Conservation (phyloP, 2,113 vertebrate species). For the Tragelaphus imberbis region DNA sequence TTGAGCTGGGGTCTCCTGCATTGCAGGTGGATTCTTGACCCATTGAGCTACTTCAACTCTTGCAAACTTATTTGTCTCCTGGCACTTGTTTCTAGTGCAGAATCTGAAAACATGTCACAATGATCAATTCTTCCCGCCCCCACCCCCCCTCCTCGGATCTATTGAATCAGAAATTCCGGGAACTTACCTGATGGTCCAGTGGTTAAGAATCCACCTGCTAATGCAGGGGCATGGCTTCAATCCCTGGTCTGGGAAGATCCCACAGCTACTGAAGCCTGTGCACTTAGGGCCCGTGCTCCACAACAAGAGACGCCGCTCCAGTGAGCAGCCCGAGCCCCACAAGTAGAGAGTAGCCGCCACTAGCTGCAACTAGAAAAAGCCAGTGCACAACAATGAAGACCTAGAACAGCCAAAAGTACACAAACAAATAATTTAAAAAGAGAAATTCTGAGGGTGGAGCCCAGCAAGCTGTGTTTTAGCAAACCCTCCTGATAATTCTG, state of each 20-base stretch:
- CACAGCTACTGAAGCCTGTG: not conserved
- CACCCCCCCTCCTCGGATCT: not conserved
- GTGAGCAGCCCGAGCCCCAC: not conserved
- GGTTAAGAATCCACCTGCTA: not conserved
- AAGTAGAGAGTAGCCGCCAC: not conserved
- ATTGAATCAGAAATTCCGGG: not conserved
- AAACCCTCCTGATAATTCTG: not conserved
- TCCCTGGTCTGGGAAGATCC: not conserved
- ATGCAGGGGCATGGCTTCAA: not conserved
- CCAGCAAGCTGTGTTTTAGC: not conserved
- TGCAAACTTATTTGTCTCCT: not conserved
- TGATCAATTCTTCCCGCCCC: not conserved
- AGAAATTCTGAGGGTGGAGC: not conserved
- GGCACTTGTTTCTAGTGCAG: not conserved
- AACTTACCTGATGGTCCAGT: not conserved
- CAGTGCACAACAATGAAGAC: not conserved
- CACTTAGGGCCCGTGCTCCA: not conserved
- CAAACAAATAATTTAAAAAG: not conserved
- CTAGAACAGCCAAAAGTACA: not conserved
- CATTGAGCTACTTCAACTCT: not conserved
- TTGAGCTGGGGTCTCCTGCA: not conserved
- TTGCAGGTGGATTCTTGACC: not conserved
- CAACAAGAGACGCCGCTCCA: rapidly evolving
- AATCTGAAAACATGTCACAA: not conserved
- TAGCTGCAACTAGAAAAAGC: not conserved